Percentiles rank a stretch among this genome's conserved stretches.
Conservation (phyloP, 2,113 vertebrate genomes). For the Phodopus roborovskii region DNA sequence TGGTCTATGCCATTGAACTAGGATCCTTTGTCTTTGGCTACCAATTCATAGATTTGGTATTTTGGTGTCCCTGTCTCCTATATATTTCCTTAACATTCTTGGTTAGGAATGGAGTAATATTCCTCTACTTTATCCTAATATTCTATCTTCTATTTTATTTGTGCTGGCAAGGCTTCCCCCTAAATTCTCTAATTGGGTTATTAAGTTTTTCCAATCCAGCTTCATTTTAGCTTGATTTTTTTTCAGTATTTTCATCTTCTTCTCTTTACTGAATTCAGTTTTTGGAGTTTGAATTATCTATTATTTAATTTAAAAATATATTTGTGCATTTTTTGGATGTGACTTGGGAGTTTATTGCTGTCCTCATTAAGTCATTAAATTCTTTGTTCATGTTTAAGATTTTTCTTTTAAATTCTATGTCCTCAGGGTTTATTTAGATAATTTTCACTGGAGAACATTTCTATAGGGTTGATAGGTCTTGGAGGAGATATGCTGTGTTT, state of each 20-base stretch:
- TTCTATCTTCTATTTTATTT: background rate
- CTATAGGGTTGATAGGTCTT: background rate
- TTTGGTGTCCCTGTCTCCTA: background rate
- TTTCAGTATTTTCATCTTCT: background rate
- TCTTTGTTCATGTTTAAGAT: background rate
- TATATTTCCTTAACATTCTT: background rate
- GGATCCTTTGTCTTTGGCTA: background rate
- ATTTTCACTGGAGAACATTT: background rate
- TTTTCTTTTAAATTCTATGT: background rate
- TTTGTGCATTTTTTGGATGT: background rate
- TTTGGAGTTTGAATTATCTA: background rate
- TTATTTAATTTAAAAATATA: background rate
- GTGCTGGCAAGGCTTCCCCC: background rate
- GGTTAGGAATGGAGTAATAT: background rate
- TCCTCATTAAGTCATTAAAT: background rate
- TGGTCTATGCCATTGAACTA: too few relatives aligned
- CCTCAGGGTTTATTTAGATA: background rate
- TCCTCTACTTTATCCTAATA: background rate
- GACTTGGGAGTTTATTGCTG: background rate
- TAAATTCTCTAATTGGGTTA: background rate
- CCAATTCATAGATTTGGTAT: background rate
- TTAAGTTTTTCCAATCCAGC: background rate
- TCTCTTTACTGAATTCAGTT: background rate
- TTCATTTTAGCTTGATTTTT: background rate
- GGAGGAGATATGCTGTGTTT: background rate